Base-by-base conservation (phyloP, 2,113 vertebrate genomes). In the Chlorocebus sabaeus region DNA sequence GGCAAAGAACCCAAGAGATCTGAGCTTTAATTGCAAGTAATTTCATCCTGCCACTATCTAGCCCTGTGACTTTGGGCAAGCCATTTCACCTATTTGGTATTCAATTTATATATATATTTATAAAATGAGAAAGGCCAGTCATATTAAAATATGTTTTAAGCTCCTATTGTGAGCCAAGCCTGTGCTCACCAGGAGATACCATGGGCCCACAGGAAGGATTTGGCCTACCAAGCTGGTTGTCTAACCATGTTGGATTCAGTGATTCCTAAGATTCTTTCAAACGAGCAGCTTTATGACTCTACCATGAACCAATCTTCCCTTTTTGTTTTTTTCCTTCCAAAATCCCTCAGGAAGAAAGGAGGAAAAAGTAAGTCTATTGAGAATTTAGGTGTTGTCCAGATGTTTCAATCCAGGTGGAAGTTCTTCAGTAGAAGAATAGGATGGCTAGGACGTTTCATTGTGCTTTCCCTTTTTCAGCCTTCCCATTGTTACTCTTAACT, bases 191-290 rank as follows among this genome's bases (percentile, higher is more conserved):
- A 93, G 55, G 75, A 76, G 35, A 43, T 43, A 52, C 5, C 20
- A 22, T 13, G 64, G 90, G 9, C 18, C 27, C 0, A 1, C 22
- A 78, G 45, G 20, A 80, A 70, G 18, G 14, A 45, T 7, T 84
- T n/a, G 23, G 8, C 9, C n/a, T 43, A 13, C 17, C 27, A 11
- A 82, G 1, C 23, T 32, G 86, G 32, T 86, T 82, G 20, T 67
- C n/a, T 79, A n/a, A 45, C 2, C 32, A 40, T 27, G 20, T 17
- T 96, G 50, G 35, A 93, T 85, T 81, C 27, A n/a, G 23, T 57
- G 20, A 83, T 85, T 90, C 84, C 57, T 95, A 88, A 85, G n/a
- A 45, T 67, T n/a, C 18, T 80, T 90, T 94, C 72, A 52, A 83
- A 67, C 0, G 5, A 20, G 16, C 1, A 23, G 27, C 4, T 1